These are phyloP conservation scores for Drosophila nr. fundita DNA, from an alignment of 2,888 invertebrate genomes.

Conservation along the genomic window DNA sequence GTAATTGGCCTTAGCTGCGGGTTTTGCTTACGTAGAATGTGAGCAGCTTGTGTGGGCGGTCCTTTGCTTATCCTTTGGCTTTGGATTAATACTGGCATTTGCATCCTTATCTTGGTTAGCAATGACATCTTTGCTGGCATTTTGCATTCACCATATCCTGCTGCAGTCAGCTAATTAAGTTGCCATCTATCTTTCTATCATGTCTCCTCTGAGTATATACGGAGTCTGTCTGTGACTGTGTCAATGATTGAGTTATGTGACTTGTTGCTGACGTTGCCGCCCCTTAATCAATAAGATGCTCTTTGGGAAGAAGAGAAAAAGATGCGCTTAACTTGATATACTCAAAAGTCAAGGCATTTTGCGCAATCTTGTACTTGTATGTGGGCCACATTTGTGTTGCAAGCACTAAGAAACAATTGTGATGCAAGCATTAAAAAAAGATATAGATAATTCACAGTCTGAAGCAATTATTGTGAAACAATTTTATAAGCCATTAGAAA, in stretches of 20 bases:
- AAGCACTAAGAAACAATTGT: background rate
- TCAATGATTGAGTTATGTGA: conserved; percentile 50
- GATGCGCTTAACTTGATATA: background rate
- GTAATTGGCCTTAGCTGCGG: conserved; percentile 63
- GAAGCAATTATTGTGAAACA: conserved; percentile 14
- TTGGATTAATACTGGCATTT: conserved; percentile 45
- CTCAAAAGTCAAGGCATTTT: conserved; percentile 20
- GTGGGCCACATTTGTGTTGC: background rate
- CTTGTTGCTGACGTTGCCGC: conserved; percentile 10
- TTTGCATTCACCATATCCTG: conserved; percentile 28
- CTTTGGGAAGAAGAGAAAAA: background rate
- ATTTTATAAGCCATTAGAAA: background rate
- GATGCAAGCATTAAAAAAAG: background rate
- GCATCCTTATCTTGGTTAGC: conserved; percentile 29
- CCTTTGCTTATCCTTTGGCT: conserved; percentile 9
- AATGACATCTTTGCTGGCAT: conserved; percentile 61
- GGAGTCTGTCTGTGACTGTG: conserved; percentile 1
- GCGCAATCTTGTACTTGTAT: conserved; percentile 1
- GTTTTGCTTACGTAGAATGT: conserved; percentile 58
- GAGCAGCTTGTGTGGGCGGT: conserved; percentile 23
- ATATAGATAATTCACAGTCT: background rate
- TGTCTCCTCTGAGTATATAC: background rate
- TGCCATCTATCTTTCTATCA: conserved; percentile 30
- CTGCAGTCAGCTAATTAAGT: conserved; percentile 56
- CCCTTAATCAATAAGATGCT: conserved; percentile 9